phyloP scores from a whole-genome alignment of 2,113 vertebrate species.

The Monopterus albus region DNA sequence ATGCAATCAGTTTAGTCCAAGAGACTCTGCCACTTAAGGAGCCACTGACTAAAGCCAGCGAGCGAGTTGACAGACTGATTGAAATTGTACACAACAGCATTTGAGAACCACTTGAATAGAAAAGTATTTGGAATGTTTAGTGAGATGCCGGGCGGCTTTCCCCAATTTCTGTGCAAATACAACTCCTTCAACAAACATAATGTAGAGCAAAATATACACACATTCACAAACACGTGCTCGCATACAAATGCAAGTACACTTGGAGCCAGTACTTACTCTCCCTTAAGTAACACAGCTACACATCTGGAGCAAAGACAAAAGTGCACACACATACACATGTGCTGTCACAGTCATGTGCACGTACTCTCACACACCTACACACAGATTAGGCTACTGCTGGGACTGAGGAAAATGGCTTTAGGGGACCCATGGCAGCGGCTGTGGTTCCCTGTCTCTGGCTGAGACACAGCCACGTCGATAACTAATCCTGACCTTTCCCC shows the following conservation, averaged over 20 bases:
- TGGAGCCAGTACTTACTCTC: conserved; percentile 28
- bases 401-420: conserved; percentile 77
- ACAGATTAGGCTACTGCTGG: conserved; percentile 74
- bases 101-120: conserved; percentile 48
- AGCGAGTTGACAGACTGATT: conserved; percentile 56
- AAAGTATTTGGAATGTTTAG: conserved; percentile 40
- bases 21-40: conserved; percentile 48
- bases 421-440: conserved; percentile 68
- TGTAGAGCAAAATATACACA: conserved; percentile 25
- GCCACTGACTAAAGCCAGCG: conserved; percentile 29
- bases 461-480: conserved; percentile 83
- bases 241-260: conserved; percentile 12
- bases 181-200: conserved; percentile 32
- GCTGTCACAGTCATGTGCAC: conserved; percentile 8
- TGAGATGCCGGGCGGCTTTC: conserved; percentile 21
- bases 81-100: conserved; percentile 56
- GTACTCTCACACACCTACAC: conserved; percentile 39
- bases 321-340: conserved; percentile 12
- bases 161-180: conserved; percentile 39
- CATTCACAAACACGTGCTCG: neutral
- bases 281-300: conserved; percentile 12
- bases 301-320: conserved; percentile 10
- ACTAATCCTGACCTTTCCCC: conserved; percentile 86
- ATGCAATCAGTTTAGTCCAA: conserved; percentile 57
- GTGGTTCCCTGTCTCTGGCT: conserved; percentile 75